Evolutionary conservation across 2,797 vertebrate genomes (phyloP).

Genomic region (Buphagus erythrorhynchus): DNA sequence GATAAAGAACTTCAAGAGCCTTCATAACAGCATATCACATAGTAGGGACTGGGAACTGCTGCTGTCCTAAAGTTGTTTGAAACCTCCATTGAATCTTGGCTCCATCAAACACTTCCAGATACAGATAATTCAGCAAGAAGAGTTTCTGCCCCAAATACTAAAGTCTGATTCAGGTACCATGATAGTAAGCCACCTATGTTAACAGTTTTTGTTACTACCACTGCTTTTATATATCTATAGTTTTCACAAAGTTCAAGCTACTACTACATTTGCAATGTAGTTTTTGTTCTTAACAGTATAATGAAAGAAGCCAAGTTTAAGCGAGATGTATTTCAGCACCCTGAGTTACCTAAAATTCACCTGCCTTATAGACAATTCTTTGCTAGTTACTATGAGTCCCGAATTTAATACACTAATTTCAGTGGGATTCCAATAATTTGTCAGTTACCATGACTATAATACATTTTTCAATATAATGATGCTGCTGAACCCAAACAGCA

Average conservation of each 20-base stretch:
- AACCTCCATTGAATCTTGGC: background rate
- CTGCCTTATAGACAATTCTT: background rate
- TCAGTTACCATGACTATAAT: background rate
- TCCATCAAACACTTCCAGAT: background rate
- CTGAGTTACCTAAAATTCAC: background rate
- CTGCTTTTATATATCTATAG: background rate
- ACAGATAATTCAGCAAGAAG: background rate
- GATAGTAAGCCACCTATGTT: background rate
- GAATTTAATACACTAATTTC: background rate
- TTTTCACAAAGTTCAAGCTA: background rate
- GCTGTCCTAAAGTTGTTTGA: background rate
- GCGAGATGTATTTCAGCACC: background rate
- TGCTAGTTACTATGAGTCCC: background rate
- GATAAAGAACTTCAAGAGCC: background rate
- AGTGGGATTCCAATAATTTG: background rate
- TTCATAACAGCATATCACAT: background rate
- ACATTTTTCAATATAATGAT: background rate
- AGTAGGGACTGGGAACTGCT: background rate
- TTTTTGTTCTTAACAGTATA: background rate
- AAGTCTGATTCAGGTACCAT: background rate
- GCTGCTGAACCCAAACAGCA: background rate
- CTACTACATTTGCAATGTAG: background rate
- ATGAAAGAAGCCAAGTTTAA: background rate
- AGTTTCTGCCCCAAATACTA: background rate
- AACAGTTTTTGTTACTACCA: background rate